Evolutionary conservation across 2,888 invertebrate genomes (phyloP).

Genomic region (Gordius sp.): DNA sequence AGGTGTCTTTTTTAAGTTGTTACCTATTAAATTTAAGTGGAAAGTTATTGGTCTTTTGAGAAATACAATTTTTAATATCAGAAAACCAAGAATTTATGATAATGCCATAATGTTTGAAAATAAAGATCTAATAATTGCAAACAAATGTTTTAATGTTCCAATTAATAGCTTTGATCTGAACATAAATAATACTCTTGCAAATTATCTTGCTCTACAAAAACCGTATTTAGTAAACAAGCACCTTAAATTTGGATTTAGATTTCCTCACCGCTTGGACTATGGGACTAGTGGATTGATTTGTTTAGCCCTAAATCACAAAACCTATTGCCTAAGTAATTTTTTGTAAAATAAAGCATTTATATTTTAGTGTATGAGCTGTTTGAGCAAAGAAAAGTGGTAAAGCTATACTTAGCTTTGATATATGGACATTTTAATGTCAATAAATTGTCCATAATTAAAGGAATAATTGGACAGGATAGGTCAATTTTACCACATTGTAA

Average conservation of each 20-base stretch:
- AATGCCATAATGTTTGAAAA: background rate
- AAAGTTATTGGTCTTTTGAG: background rate
- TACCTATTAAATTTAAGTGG: background rate
- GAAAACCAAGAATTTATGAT: background rate
- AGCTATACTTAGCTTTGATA: background rate
- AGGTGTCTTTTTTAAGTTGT: background rate
- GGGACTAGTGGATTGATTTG: background rate
- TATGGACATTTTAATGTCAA: background rate
- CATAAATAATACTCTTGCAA: background rate
- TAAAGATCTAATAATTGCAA: background rate
- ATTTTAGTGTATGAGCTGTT: background rate
- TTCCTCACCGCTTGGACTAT: background rate
- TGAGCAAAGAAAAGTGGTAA: background rate
- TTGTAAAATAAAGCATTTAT: background rate
- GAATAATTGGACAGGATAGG: background rate
- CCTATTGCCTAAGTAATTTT: background rate
- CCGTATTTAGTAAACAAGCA: background rate
- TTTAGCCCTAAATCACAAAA: background rate
- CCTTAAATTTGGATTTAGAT: background rate
- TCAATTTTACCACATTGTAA: background rate
- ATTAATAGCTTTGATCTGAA: background rate
- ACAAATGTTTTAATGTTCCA: background rate
- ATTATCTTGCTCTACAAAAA: background rate
- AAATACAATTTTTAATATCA: background rate
- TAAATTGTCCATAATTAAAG: background rate